A percentile compares a stretch with the other conserved stretches of the same genome.
Evolutionary conservation across 2,797 vertebrate species (phyloP).

Genomic region (Sebastes nivosus): DNA sequence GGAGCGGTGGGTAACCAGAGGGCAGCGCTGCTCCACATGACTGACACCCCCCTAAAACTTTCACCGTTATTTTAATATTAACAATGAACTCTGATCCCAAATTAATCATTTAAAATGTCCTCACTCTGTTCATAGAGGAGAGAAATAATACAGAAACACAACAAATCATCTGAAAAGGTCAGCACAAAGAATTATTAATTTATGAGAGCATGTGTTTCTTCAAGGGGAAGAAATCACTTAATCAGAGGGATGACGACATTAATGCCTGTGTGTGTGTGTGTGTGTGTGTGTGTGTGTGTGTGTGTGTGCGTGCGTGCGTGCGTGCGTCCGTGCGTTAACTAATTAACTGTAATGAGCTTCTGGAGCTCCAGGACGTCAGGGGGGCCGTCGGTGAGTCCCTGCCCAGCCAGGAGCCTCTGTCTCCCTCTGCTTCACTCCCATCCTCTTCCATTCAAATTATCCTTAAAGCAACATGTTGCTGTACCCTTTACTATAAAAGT

Average conservation of each 20-base stretch:
- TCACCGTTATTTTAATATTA: background rate
- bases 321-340: slow-evolving; percentile 18
- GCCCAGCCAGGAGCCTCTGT: slow-evolving; percentile 18
- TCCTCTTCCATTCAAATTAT: background rate
- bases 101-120: background rate
- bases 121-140: background rate
- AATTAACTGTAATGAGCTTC: slow-evolving; percentile 48
- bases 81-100: background rate
- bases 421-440: background rate
- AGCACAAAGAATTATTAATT: background rate
- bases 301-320: background rate
- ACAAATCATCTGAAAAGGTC: background rate
- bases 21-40: background rate
- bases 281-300: slow-evolving; percentile 13
- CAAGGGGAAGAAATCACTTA: background rate
- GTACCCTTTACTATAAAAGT: no score
- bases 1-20: slow-evolving; percentile 14
- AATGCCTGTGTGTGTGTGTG: background rate
- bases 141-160: background rate
- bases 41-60: background rate
- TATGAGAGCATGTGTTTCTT: background rate
- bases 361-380: slow-evolving; percentile 29
- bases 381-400: background rate
- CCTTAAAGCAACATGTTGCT: background rate
- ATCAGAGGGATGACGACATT: slow-evolving; percentile 33